Conservation (phyloP, 2,113 vertebrate genomes). For the Pimephales promelas region DNA sequence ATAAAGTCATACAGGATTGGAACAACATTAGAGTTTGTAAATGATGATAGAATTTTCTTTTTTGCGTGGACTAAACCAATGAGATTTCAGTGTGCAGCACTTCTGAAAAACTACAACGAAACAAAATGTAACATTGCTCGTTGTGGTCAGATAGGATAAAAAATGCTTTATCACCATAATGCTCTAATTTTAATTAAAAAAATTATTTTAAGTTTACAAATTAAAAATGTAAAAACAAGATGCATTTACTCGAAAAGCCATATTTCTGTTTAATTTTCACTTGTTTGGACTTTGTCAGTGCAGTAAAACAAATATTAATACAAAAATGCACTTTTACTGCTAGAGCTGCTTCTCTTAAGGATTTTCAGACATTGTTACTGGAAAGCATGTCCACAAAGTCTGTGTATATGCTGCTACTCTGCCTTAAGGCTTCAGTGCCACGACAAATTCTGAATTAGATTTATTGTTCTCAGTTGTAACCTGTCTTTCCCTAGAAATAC, state of each 20-base stretch:
- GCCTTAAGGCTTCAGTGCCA: neutral
- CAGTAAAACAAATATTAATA: neutral
- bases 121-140: neutral
- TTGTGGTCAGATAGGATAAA: neutral
- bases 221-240: neutral
- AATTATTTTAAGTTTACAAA: neutral
- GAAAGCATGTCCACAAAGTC: neutral
- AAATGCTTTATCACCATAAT: neutral
- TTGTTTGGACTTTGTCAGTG: neutral
- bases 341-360: neutral
- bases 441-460: neutral
- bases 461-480: slow-evolving; percentile 7
- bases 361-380: neutral
- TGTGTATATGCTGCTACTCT: neutral
- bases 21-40: neutral
- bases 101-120: neutral
- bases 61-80: neutral
- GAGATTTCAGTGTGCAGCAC: no score
- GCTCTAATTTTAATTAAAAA: neutral
- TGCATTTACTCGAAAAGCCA: neutral
- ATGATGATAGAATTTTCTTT: neutral
- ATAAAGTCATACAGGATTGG: neutral
- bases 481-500: neutral
- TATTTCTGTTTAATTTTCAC: neutral
- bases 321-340: neutral